These are phyloP conservation scores for Magallana angulata DNA, from an alignment of 1,140 invertebrate species.

Conservation along the genomic window DNA sequence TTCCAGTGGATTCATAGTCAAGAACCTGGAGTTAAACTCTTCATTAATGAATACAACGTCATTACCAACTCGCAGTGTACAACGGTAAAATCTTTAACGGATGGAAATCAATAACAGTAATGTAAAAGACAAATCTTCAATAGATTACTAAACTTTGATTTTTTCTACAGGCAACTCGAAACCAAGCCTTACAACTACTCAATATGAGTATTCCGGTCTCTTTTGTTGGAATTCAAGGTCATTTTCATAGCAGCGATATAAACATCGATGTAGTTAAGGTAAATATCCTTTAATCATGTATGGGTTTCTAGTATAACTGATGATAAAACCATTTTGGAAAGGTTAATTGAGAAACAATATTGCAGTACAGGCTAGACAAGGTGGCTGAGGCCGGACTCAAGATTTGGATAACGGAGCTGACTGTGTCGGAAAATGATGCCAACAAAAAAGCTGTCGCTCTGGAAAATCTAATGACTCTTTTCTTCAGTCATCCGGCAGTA, in stretches of 20 bases:
- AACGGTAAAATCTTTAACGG: constrained; percentile 55
- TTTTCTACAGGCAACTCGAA: constrained; percentile 50
- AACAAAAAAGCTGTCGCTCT: constrained; percentile 54
- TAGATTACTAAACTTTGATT: neutral
- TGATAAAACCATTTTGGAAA: too few species aligned
- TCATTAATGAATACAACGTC: constrained; percentile 71
- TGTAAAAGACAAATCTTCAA: neutral
- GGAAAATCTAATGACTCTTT: constrained; percentile 62
- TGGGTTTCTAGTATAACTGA: too few species aligned
- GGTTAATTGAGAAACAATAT: neutral
- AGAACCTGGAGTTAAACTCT: constrained; percentile 64
- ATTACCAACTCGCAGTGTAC: constrained; percentile 54
- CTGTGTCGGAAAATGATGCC: constrained; percentile 49
- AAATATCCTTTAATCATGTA: neutral
- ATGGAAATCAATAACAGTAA: too few species aligned
- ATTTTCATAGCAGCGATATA: constrained; percentile 53
- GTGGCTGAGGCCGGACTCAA: constrained; percentile 68
- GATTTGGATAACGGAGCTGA: constrained; percentile 70
- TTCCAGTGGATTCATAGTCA: constrained; percentile 60
- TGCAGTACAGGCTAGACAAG: constrained; percentile 61
- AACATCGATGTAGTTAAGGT: constrained; percentile 51
- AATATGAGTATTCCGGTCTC: constrained; percentile 57
- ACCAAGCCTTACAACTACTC: constrained; percentile 52
- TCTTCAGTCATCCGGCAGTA: constrained; percentile 71
- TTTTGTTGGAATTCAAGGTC: constrained; percentile 66